A percentile compares a stretch with the other conserved stretches of the same genome.
Evolutionary conservation across 1,140 invertebrate species (phyloP).

Genomic region (Cydia amplana): DNA sequence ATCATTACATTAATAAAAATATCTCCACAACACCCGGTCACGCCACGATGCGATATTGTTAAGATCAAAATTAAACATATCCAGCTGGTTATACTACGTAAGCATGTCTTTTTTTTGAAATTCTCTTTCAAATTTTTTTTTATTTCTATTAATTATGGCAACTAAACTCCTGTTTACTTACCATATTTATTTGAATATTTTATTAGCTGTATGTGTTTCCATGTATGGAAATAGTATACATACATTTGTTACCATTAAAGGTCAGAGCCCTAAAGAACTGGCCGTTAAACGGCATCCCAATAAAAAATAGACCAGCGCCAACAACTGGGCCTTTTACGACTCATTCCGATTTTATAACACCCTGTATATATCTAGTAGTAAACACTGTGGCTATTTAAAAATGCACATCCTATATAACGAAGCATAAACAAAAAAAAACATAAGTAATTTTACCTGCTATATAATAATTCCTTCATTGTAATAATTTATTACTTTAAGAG

Average conservation of each 20-base stretch:
- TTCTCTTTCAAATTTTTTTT: no score
- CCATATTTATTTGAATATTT: slow-evolving; percentile 34
- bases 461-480: no score
- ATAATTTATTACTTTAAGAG: no score
- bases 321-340: slow-evolving; percentile 60
- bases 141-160: no score
- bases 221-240: slow-evolving; percentile 33
- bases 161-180: slow-evolving; percentile 11
- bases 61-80: no score
- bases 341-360: slow-evolving; percentile 62
- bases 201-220: background rate
- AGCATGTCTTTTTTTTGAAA: no score
- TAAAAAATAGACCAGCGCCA: slow-evolving; percentile 64
- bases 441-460: background rate
- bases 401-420: background rate
- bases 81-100: no score
- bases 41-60: no score
- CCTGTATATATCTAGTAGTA: slow-evolving; percentile 42
- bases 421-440: background rate
- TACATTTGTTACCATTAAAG: slow-evolving; percentile 55
- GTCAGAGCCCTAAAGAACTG: slow-evolving; percentile 61
- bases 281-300: slow-evolving; percentile 61
- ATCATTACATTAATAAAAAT: no score
- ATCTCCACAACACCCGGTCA: no score
- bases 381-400: slow-evolving; percentile 28